Evolutionary conservation across 2,113 vertebrate species (phyloP), one percentile per base, ranked within the genome.

Genomic region (Butorides virescens): DNA sequence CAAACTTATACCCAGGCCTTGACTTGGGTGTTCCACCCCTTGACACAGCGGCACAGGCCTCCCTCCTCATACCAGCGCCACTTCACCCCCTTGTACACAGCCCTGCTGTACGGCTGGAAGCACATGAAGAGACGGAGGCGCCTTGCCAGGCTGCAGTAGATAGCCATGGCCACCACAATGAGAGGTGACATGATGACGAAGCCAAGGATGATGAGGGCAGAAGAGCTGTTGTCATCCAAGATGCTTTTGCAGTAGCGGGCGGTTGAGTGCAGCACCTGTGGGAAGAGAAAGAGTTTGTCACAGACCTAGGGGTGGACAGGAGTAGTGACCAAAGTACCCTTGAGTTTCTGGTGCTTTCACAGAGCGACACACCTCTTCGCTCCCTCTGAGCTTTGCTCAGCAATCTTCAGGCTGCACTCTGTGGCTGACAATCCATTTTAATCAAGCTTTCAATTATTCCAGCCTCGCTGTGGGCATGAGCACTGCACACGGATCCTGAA

Each of bases 131-230:
- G 96, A 34, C 83, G 98, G 73, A 99, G 98, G 44, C 97, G 98
- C 75, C 98, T 97, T 0, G 98, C 97, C 89, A 99, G 97, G 71
- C 98, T 98, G 44, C 99, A 98, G 98, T 99, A 99, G 11, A 97
- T 78, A 3, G 98, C 99, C 12, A 99, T 99, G 14, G 99, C 99
- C 62, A 99, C 98, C 21, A 99, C 99, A 17, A 99, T 98, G 50
- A 99, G 98, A 0, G 99, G 99, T 5, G 99, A 99, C 99, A 99
- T 98, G 98, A 99, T 98, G 71, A 99, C 98, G n/a, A 99, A 99
- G 63, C 99, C 99, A 20, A 99, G 95, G 96, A 99, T 99, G 86
- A 99, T 99, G 95, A 99, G 99, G 68, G 99, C 99, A 2, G 99
- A 99, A 50, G 99, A 99, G 93, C 99, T 98, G 98, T 99, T 99